Evolutionary conservation across 1,140 invertebrate genomes (phyloP).

Genomic region (Tetragonula clypearis): DNA sequence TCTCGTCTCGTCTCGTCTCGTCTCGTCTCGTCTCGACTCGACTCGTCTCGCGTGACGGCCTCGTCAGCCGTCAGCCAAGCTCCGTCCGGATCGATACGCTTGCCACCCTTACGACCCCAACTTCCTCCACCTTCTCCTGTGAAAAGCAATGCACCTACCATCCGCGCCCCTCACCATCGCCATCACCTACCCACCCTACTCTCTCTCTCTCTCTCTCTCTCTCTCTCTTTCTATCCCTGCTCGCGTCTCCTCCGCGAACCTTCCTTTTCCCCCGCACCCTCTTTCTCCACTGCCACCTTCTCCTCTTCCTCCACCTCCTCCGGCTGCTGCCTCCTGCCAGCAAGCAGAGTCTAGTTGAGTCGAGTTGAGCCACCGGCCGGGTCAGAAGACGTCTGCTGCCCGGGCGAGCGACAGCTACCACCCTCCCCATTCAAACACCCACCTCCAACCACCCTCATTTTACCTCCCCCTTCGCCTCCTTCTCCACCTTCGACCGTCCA

Average conservation of each 20-base stretch:
- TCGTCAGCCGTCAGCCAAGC: constrained; percentile 82
- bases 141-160: constrained; percentile 71
- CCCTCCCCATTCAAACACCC: constrained; percentile 69
- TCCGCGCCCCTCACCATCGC: constrained; percentile 60
- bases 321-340: constrained; percentile 67
- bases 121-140: constrained; percentile 70
- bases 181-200: constrained; percentile 50
- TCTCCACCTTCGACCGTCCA: constrained; percentile 64
- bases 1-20: constrained; percentile 75
- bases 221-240: constrained; percentile 54
- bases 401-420: constrained; percentile 81
- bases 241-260: constrained; percentile 52
- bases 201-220: constrained; percentile 4
- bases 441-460: constrained; percentile 64
- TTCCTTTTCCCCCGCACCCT: constrained; percentile 51
- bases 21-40: constrained; percentile 76
- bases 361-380: constrained; percentile 80
- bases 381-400: constrained; percentile 82
- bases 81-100: constrained; percentile 80
- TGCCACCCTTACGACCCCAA: constrained; percentile 74
- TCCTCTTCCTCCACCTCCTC: constrained; percentile 68
- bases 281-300: constrained; percentile 65
- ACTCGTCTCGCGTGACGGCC: constrained; percentile 82
- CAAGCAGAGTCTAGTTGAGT: constrained; percentile 77
- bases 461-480: constrained; percentile 56